Base-by-base conservation (phyloP, 2,888 invertebrate species). In the Parelbella ahira region DNA sequence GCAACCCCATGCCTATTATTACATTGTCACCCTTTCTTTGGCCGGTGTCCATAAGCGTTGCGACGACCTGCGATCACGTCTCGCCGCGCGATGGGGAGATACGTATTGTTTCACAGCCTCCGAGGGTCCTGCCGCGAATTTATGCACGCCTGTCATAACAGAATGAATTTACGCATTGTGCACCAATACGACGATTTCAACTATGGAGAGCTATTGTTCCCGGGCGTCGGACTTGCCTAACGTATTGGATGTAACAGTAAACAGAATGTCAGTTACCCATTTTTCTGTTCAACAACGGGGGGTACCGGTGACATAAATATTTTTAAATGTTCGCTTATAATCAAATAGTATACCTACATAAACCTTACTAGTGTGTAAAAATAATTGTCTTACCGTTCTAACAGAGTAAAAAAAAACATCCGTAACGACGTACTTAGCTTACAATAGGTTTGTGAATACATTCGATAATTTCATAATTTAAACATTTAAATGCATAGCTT, bases 401-500 rank as follows among this genome's bases (percentile, higher is more conserved):
- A n/a, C n/a, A n/a, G n/a, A n/a, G n/a, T n/a, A n/a, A n/a, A n/a
- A n/a, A n/a, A n/a, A n/a, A n/a, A n/a, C n/a, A n/a, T n/a, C 9
- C 8, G 11, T 43, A 34, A 7, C 20, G 8, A n/a, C 15, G 18
- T 36, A 29, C 24, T 33, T 12, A 53, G 51, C 57, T 54, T 58
- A 59, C 59, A 63, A 60, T 58, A 58, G 60, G 61, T 67, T 64
- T 64, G 61, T 72, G 73, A 79, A 81, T 83, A 77, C 80, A 76
- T 77, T 84, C 78, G 72, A 80, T 80, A 86, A 84, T 86, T 86
- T 84, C 81, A 87, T 86, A 87, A 87, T 86, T 82, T 73, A 82
- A 75, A 80, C 84, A 83, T 83, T 87, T 86, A 87, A 87, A 81
- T 84, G 86, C 86, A 86, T 86, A 86, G 81, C 82, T 84, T 83